Conservation (phyloP, 2,888 invertebrate genomes). For the Dilophus febrilis region DNA sequence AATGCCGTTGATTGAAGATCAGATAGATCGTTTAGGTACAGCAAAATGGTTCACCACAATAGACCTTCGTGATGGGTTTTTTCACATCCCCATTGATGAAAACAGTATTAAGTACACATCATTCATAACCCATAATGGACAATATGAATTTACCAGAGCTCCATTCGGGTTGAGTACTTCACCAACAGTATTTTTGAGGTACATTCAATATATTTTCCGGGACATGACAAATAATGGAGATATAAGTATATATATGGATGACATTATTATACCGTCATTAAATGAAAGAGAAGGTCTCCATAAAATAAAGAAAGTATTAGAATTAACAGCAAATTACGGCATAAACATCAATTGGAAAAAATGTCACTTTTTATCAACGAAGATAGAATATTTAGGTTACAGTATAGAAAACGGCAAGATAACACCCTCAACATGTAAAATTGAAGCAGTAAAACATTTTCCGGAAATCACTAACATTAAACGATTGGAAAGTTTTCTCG, state of each 20-base stretch:
- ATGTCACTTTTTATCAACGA: background rate
- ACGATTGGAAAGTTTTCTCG: background rate
- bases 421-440: background rate
- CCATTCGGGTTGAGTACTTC: slow-evolving; percentile 1
- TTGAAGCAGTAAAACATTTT: background rate
- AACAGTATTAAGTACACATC: slow-evolving; percentile 9
- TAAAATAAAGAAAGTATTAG: background rate
- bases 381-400: background rate
- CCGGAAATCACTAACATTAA: background rate
- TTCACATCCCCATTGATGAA: slow-evolving; percentile 16
- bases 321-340: background rate
- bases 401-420: background rate
- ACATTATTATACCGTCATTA: background rate
- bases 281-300: background rate
- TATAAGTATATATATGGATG: background rate
- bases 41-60: slow-evolving; percentile 15
- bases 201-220: background rate
- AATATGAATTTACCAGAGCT: background rate
- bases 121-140: background rate
- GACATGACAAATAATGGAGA: background rate
- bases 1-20: slow-evolving; percentile 22
- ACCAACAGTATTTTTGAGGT: background rate
- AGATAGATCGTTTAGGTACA: slow-evolving; percentile 14
- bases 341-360: background rate
- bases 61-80: slow-evolving; percentile 15